Conservation (phyloP, 92 coral and sea anemone species). For the Galaxea fascicularis region DNA sequence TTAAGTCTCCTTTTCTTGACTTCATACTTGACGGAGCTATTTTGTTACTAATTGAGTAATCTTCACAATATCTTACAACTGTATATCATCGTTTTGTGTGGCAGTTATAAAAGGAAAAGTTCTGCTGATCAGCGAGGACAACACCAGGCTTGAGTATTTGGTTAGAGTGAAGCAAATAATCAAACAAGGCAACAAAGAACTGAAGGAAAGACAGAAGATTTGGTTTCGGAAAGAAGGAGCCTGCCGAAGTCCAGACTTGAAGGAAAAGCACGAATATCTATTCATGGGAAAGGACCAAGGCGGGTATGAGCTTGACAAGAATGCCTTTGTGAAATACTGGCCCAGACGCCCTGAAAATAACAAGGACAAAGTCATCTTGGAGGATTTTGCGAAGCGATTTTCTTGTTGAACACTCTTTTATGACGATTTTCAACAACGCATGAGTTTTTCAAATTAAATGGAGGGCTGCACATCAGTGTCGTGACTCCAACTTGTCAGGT, state of each 20-base stretch:
- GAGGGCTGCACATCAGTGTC: too few species aligned
- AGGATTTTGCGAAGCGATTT: neutral
- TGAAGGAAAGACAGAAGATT: conserved; percentile 18
- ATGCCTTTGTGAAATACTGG: conserved; percentile 69
- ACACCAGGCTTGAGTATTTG: conserved; percentile 48
- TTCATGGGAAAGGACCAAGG: conserved; percentile 80
- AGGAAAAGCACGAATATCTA: conserved; percentile 50
- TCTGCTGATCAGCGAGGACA: conserved; percentile 68
- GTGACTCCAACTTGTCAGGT: too few species aligned
- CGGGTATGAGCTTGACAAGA: conserved; percentile 62
- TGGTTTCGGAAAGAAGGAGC: conserved; percentile 66
- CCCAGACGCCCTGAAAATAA: neutral
- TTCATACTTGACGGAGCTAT: too few species aligned
- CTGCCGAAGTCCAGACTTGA: conserved; percentile 73
- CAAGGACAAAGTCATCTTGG: conserved; percentile 2
- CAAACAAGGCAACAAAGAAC: conserved; percentile 57
- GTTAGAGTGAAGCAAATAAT: conserved; percentile 61
- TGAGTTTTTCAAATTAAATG: neutral
- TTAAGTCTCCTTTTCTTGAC: too few species aligned
- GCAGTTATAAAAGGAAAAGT: conserved; percentile 68
- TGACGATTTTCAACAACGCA: neutral
- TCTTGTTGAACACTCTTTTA: neutral
- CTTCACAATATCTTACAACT: too few species aligned
- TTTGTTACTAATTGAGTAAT: too few species aligned
- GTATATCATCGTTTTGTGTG: too few species aligned